Evolutionary conservation across 2,113 vertebrate genomes (phyloP), one percentile per base, ranked within the genome.

Genomic region (Rhineura floridana): DNA sequence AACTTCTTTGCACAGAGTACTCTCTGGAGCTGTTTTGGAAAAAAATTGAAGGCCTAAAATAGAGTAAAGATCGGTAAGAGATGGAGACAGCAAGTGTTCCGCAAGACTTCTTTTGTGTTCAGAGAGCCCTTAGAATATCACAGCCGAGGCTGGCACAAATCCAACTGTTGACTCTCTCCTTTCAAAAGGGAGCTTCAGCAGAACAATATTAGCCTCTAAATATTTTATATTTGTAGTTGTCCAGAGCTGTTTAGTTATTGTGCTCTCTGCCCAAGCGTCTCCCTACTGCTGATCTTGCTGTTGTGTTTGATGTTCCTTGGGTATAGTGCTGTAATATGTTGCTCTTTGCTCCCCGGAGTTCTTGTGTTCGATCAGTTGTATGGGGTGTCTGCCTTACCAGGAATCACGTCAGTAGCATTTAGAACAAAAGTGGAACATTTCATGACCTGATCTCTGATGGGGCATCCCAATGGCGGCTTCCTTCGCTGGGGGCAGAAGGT

Each of bases 51-150:
- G 75, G 13, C 73, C 0, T 78, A 84, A 84, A 69, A 83, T 42
- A 75, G 59, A 83, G 46, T 36, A 52, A 0, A 59, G 69, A 84
- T 84, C 7, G n/a, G 83, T 84, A 55, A 0, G 11, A 67, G 44
- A 30, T 0, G 2, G 44, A 73, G 59, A 75, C 42, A 46, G 62
- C 44, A 28, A 63, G 39, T n/a, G 30, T 75, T 82, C 52, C 11
- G 4, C 33, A 1, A 81, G 86, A 25, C 21, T 62, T 87, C 52
- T 81, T 77, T 44, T 21, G 0, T 1, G 30, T 30, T 72, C 0
- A 0, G 33, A 2, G 0, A 8, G 63, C 0, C 0, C 23, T 46
- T 2, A 0, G 0, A 23, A 30, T 52, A 65, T 50, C 0, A 0
- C 76, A 39, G 86, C 10, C 6, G 50, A 73, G 8, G 19, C 23